These are phyloP conservation scores for Neolamprologus modestus DNA, from an alignment of 2,113 vertebrate genomes.

Conservation along the genomic window DNA sequence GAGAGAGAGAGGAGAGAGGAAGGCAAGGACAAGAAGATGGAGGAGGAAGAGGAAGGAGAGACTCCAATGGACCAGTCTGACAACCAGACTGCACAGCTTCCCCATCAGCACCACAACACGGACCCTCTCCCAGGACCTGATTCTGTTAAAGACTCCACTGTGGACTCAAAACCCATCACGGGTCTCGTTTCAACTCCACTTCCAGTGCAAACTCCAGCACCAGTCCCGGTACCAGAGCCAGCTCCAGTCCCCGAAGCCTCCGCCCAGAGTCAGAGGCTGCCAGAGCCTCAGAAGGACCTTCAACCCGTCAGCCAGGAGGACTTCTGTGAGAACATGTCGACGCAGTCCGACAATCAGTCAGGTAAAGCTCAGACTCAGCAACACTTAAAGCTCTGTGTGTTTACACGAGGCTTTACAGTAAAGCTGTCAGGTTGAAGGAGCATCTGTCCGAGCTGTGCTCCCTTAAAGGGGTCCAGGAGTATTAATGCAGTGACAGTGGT, in stretches of 20 bases:
- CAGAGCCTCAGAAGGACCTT: slow-evolving; percentile 10
- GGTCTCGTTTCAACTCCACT: not conserved
- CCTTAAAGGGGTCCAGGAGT: not conserved
- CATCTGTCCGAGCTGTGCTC: not conserved
- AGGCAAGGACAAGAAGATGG: not conserved
- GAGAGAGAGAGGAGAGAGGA: not conserved
- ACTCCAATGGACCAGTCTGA: slow-evolving; percentile 41
- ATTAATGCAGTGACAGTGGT: not conserved
- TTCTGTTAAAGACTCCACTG: not conserved
- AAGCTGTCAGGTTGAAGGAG: not conserved
- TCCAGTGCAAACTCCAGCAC: not conserved
- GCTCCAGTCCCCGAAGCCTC: not conserved
- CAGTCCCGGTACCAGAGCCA: not conserved
- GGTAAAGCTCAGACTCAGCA: slow-evolving; percentile 27
- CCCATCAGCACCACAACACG: not conserved
- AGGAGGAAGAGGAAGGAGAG: slow-evolving; percentile 4
- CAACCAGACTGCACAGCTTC: not conserved
- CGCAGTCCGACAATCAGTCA: slow-evolving; percentile 70
- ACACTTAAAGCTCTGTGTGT: accelerated
- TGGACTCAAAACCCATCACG: not conserved
- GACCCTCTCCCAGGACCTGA: not conserved
- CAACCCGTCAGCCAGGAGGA: slow-evolving; percentile 40
- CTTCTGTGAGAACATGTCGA: slow-evolving; percentile 63
- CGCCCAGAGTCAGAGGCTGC: slow-evolving; percentile 14
- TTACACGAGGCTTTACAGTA: accelerated